A percentile compares a stretch with the other conserved stretches of the same genome.
These are phyloP conservation scores for Hirundichthys speculiger DNA, from an alignment of 2,113 vertebrate genomes.

Conservation along the genomic window DNA sequence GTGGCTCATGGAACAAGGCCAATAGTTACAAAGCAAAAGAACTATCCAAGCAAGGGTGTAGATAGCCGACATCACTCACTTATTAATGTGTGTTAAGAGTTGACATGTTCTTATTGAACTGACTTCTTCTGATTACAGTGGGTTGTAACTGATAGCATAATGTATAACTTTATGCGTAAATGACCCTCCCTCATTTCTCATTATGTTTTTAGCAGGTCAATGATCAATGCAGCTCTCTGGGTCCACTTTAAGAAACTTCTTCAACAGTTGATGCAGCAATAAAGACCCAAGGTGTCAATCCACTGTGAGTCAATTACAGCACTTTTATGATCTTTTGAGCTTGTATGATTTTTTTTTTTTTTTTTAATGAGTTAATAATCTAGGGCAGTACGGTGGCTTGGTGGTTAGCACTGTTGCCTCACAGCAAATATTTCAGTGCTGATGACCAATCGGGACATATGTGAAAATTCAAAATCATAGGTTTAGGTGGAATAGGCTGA, in stretches of 20 bases:
- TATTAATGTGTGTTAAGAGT: background rate
- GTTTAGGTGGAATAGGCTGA: constrained; percentile 3
- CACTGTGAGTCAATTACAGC: no score
- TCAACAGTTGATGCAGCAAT: background rate
- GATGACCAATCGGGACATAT: background rate
- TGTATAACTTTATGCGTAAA: no score
- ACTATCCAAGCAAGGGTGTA: background rate
- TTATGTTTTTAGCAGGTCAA: background rate
- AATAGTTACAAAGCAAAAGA: no score
- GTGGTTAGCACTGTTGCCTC: no score
- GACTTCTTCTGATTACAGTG: background rate
- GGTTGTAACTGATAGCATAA: background rate
- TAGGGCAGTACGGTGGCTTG: no score
- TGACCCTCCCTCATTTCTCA: no score
- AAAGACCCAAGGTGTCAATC: no score
- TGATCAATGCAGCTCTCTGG: no score
- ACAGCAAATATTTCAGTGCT: background rate
- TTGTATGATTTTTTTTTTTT: no score
- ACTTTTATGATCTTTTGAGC: no score
- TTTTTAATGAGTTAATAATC: no score
- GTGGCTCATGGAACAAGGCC: no score
- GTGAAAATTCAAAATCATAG: constrained; percentile 23
- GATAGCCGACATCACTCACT: background rate
- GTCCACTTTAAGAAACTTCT: background rate
- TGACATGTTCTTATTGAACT: background rate